phyloP scores from a whole-genome alignment of 2,797 vertebrate species.

The Hypotaenidia okinawae region DNA sequence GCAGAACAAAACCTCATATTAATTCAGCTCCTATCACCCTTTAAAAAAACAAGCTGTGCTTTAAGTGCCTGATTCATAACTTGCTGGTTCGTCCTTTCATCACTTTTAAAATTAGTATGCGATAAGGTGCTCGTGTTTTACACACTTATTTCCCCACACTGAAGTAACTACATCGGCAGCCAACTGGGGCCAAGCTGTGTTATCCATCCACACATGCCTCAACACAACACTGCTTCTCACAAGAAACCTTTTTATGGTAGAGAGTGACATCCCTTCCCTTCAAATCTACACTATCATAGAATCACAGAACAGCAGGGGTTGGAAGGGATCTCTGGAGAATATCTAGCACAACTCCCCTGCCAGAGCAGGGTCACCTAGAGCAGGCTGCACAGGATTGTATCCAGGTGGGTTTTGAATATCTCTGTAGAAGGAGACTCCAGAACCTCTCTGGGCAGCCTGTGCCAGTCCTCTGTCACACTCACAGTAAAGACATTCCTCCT shows the following conservation, averaged over 20 bases:
- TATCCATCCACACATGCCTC: accelerated
- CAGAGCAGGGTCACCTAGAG: too few relatives aligned
- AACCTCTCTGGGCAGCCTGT: too few relatives aligned
- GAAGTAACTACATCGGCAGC: background rate
- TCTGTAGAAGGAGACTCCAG: too few relatives aligned
- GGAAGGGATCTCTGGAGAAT: too few relatives aligned
- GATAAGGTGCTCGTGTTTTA: background rate
- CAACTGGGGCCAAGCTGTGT: background rate
- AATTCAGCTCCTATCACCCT: background rate
- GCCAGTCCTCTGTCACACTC: too few relatives aligned
- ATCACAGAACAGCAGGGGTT: too few relatives aligned
- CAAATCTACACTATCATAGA: background rate
- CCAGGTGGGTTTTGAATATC: too few relatives aligned
- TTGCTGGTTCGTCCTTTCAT: background rate
- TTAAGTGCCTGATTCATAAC: background rate
- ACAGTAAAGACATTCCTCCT: too few relatives aligned
- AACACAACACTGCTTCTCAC: background rate
- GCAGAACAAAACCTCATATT: background rate
- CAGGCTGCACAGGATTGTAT: too few relatives aligned
- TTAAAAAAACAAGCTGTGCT: background rate
- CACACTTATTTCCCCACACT: background rate
- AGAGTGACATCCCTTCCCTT: accelerated
- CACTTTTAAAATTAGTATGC: background rate
- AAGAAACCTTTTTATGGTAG: background rate
- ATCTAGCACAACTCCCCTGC: too few relatives aligned